These are phyloP conservation scores for Drosophila orosa DNA, from an alignment of 1,140 invertebrate species.

Conservation along the genomic window DNA sequence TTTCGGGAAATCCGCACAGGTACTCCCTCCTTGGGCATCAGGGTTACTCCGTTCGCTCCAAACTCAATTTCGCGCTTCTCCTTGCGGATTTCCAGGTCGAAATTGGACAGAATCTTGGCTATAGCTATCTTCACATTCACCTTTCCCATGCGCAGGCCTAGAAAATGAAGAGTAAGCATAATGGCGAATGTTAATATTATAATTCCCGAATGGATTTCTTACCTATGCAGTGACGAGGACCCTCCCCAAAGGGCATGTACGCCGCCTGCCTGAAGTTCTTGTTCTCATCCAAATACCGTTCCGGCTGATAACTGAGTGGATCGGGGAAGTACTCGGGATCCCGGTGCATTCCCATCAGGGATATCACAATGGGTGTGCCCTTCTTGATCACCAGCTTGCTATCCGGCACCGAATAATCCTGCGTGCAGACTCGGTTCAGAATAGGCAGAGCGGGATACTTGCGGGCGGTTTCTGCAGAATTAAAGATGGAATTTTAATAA, in stretches of 20 bases:
- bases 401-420: constrained; percentile 83
- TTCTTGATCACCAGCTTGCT: constrained; percentile 83
- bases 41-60: constrained; percentile 40
- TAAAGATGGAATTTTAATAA: not conserved
- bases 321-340: constrained; percentile 87
- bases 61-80: constrained; percentile 58
- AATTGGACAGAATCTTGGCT: constrained; percentile 67
- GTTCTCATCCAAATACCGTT: constrained; percentile 86
- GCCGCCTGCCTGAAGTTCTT: constrained; percentile 70
- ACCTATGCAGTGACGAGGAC: constrained; percentile 89
- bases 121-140: constrained; percentile 71
- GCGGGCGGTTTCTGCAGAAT: constrained; percentile 85
- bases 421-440: constrained; percentile 84
- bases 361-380: constrained; percentile 84
- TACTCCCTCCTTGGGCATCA: constrained; percentile 55
- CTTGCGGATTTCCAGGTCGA: constrained; percentile 43
- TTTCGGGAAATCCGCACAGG: constrained; percentile 45
- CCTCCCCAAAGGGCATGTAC: constrained; percentile 89
- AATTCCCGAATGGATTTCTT: not conserved
- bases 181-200: accelerated
- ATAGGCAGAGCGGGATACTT: constrained; percentile 87
- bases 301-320: constrained; percentile 87
- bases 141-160: constrained; percentile 73
- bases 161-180: not conserved
- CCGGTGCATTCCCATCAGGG: constrained; percentile 84